These are phyloP conservation scores for Rostratula benghalensis DNA, from an alignment of 2,113 vertebrate species.

Conservation along the genomic window DNA sequence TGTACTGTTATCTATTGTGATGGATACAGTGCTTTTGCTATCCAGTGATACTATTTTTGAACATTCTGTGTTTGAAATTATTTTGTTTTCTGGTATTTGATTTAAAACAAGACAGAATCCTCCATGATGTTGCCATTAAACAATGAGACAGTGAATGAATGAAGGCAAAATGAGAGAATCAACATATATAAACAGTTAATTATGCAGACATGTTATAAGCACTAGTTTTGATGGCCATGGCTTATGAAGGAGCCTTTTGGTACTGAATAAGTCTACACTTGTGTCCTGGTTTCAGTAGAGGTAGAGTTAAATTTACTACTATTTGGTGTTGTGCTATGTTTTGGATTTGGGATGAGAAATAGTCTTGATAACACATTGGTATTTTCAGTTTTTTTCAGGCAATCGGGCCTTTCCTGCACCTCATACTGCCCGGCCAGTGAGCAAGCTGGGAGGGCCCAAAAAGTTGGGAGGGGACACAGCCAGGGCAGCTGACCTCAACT, in stretches of 20 bases:
- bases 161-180: slow-evolving; percentile 8
- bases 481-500: neutral
- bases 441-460: neutral
- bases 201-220: neutral
- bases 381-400: neutral
- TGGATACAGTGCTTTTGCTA: neutral
- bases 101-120: slow-evolving; percentile 19
- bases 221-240: neutral
- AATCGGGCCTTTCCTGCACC: neutral
- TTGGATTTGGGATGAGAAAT: neutral
- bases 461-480: neutral
- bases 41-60: neutral
- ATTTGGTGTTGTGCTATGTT: neutral
- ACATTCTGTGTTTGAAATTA: neutral
- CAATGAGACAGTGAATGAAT: neutral
- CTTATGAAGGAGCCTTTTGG: neutral
- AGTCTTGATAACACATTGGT: neutral
- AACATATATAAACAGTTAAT: neutral
- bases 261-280: neutral
- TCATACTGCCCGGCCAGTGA: neutral
- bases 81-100: slow-evolving; percentile 28
- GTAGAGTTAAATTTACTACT: neutral
- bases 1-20: neutral
- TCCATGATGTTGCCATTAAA: slow-evolving; percentile 19
- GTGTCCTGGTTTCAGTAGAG: neutral